Percentiles rank a stretch among this genome's conserved stretches.
Evolutionary conservation across 2,888 invertebrate species (phyloP).

Genomic region (Heterodera filipjevi): DNA sequence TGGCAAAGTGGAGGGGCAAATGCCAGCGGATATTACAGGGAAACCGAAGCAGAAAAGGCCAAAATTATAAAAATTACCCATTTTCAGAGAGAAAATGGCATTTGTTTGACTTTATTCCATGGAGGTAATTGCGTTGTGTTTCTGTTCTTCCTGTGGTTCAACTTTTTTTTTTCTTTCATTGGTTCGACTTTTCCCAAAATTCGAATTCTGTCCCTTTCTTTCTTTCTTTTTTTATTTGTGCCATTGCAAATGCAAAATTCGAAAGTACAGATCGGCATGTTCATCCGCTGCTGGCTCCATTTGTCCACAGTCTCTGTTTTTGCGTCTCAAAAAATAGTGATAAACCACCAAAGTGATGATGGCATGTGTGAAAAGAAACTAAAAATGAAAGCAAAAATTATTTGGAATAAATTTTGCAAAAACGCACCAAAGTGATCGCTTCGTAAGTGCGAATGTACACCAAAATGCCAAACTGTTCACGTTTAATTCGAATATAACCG

Average conservation of each 20-base stretch:
- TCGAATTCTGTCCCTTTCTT: background rate
- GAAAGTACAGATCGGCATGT: slow-evolving; percentile 18
- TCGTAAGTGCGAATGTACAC: slow-evolving; percentile 25
- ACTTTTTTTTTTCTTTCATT: too few species aligned
- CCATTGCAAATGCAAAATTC: slow-evolving; percentile 24
- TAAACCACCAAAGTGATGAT: slow-evolving; percentile 24
- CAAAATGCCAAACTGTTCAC: slow-evolving; percentile 15
- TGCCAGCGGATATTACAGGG: too few species aligned
- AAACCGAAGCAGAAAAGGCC: too few species aligned
- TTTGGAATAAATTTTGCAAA: background rate
- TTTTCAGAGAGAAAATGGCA: too few species aligned
- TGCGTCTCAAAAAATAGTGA: slow-evolving; percentile 16
- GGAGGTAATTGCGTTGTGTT: too few species aligned
- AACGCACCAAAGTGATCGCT: slow-evolving; percentile 9
- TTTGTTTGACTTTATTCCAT: too few species aligned
- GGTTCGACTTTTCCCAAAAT: too few species aligned
- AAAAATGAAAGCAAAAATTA: background rate
- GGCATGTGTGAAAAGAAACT: slow-evolving; percentile 21
- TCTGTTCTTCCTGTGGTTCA: too few species aligned
- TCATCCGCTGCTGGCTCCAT: slow-evolving; percentile 8
- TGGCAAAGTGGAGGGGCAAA: too few species aligned
- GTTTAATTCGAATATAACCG: slow-evolving; percentile 13
- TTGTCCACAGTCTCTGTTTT: background rate
- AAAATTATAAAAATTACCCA: too few species aligned
- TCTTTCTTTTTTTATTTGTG: background rate